phyloP scores from a whole-genome alignment of 2,797 vertebrate genomes.

The Sternarchorhynchus goeldii region DNA sequence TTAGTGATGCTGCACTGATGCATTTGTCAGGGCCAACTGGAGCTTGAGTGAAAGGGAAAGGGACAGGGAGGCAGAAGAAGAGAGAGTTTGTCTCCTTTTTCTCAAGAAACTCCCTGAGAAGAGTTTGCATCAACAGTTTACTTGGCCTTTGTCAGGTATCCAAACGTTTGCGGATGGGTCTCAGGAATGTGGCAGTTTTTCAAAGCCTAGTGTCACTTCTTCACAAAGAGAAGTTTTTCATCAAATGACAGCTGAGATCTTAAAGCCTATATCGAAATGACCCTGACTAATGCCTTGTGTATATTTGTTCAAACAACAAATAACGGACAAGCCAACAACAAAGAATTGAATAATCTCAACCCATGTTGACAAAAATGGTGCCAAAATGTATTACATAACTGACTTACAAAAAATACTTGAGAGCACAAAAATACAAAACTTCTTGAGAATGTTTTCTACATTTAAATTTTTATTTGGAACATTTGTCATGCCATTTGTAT shows the following conservation, averaged over 20 bases:
- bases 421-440: not conserved
- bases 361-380: not conserved
- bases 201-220: too few species aligned
- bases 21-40: not conserved
- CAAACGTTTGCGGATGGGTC: constrained; percentile 34
- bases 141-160: constrained; percentile 29
- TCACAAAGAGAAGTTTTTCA: too few species aligned
- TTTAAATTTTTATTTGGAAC: too few species aligned
- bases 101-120: constrained; percentile 27
- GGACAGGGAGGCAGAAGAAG: not conserved
- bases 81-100: not conserved
- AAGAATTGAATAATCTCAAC: not conserved
- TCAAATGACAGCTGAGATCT: too few species aligned
- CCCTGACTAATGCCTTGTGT: not conserved
- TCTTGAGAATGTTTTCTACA: too few species aligned
- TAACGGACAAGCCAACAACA: not conserved
- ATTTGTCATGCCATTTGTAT: too few species aligned
- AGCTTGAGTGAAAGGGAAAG: constrained; percentile 3
- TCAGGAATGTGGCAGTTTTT: constrained; percentile 47
- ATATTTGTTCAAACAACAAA: constrained; percentile 2
- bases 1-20: constrained; percentile 19
- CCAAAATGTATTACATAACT: too few species aligned
- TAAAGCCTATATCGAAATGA: not conserved
- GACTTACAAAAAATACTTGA: not conserved
- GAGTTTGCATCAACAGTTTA: constrained; percentile 1